phyloP scores from a whole-genome alignment of 2,113 vertebrate genomes.

The Dipodomys spectabilis region DNA sequence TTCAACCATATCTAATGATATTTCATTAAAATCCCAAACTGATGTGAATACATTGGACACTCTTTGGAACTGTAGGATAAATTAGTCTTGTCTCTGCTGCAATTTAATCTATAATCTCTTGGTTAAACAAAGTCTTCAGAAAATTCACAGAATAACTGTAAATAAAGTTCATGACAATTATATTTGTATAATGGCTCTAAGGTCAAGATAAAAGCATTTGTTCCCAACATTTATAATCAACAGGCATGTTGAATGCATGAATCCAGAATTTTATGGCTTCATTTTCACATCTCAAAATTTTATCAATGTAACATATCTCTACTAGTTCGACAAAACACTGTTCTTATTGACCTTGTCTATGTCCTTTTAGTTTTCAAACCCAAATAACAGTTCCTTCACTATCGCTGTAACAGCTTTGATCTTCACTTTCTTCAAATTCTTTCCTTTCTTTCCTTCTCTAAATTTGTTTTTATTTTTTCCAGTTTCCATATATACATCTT shows the following conservation, averaged over 20 bases:
- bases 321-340: background rate
- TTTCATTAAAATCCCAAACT: background rate
- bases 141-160: too few relatives aligned
- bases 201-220: too few relatives aligned
- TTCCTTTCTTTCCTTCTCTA: background rate
- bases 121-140: too few relatives aligned
- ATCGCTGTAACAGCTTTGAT: background rate
- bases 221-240: too few relatives aligned
- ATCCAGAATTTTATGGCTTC: too few relatives aligned
- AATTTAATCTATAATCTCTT: too few relatives aligned
- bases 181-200: too few relatives aligned
- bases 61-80: too few relatives aligned
- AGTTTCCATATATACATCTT: background rate
- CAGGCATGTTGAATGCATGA: too few relatives aligned
- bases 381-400: background rate
- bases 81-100: too few relatives aligned
- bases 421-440: background rate
- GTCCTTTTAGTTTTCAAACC: conserved; percentile 26
- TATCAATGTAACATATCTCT: background rate
- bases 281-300: too few relatives aligned
- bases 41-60: background rate
- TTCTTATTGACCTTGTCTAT: background rate
- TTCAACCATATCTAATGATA: background rate
- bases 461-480: background rate
- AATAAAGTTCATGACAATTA: too few relatives aligned